Percentiles rank a stretch among this genome's conserved stretches.
These are phyloP conservation scores for Pleuronectes platessa DNA, from an alignment of 2,113 vertebrate species.

Conservation along the genomic window DNA sequence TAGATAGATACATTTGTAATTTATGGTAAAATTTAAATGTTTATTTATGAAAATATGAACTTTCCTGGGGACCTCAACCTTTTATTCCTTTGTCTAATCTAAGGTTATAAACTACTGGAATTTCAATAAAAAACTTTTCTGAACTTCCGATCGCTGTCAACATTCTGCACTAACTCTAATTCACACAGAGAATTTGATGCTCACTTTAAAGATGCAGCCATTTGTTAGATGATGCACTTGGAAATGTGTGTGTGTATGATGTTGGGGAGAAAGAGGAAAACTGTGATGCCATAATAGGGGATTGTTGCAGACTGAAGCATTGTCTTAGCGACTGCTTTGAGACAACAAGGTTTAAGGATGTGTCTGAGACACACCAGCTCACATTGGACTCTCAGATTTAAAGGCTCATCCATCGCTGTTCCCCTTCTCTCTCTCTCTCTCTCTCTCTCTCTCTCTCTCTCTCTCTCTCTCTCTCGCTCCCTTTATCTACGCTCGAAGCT, in stretches of 20 bases:
- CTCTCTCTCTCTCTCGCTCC: constrained; percentile 3
- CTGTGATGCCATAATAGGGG: neutral
- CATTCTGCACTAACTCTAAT: too few species aligned
- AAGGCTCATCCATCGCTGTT: constrained; percentile 46
- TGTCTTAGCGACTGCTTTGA: neutral
- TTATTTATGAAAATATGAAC: too few species aligned
- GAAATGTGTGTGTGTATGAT: too few species aligned
- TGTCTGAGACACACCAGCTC: constrained; percentile 49
- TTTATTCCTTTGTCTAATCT: too few species aligned
- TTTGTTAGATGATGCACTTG: too few species aligned
- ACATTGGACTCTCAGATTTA: constrained; percentile 51
- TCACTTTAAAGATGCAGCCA: too few species aligned
- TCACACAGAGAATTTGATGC: too few species aligned
- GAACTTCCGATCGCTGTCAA: too few species aligned
- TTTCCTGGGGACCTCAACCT: too few species aligned
- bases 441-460: neutral
- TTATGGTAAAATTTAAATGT: too few species aligned
- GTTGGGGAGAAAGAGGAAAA: neutral
- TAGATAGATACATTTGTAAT: neutral
- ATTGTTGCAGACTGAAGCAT: neutral
- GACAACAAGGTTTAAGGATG: neutral
- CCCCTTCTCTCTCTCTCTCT: constrained; percentile 7
- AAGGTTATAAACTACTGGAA: too few species aligned
- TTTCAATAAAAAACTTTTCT: too few species aligned
- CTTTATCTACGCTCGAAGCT: constrained; percentile 29